These are phyloP conservation scores for Tachina lurida DNA, from an alignment of 2,888 invertebrate genomes.

Conservation along the genomic window DNA sequence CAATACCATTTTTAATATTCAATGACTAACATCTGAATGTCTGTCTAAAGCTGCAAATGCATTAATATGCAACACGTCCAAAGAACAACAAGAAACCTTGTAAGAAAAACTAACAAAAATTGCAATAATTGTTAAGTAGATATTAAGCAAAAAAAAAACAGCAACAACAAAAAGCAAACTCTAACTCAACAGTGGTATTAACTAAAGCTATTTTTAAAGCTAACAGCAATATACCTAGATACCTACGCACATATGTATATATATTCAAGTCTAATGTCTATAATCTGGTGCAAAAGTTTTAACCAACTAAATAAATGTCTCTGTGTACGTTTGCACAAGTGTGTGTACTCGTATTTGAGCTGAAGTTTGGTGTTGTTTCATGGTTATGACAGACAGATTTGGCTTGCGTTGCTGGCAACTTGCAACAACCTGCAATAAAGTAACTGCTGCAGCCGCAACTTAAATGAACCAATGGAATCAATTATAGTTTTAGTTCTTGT, in stretches of 20 bases:
- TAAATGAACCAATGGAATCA: conserved; percentile 38
- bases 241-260: too few species aligned
- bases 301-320: conserved; percentile 14
- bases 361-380: conserved; percentile 49
- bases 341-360: neutral
- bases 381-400: conserved; percentile 65
- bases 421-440: conserved; percentile 45
- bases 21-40: conserved; percentile 52
- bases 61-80: conserved; percentile 30
- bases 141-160: conserved; percentile 4
- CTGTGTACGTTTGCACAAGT: neutral
- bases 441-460: conserved; percentile 33
- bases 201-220: too few species aligned
- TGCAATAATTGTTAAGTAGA: conserved; percentile 52
- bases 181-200: too few species aligned
- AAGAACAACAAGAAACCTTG: conserved; percentile 48
- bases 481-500: conserved; percentile 51
- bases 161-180: neutral
- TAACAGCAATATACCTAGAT: too few species aligned
- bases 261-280: neutral
- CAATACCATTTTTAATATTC: conserved; percentile 46
- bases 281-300: conserved; percentile 13
- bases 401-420: conserved; percentile 28
- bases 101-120: conserved; percentile 44
- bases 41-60: conserved; percentile 5